phyloP scores from a whole-genome alignment of 2,888 invertebrate genomes.

The Mycalesis mineus region DNA sequence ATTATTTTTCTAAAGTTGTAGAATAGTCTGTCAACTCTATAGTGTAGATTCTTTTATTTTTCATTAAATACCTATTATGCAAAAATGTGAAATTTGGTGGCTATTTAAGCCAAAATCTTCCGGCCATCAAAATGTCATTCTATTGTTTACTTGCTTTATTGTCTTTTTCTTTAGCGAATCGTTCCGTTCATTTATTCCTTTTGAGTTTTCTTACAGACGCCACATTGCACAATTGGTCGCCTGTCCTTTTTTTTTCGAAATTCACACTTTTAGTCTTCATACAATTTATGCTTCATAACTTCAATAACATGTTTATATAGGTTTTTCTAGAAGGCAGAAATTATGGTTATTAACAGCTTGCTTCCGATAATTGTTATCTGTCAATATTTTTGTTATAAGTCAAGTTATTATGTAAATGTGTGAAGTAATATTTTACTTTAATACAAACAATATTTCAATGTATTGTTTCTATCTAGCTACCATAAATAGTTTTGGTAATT shows the following conservation, averaged over 20 bases:
- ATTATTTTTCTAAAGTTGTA: too few relatives aligned
- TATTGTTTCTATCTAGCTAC: too few relatives aligned
- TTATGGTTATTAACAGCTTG: too few relatives aligned
- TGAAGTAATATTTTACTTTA: too few relatives aligned
- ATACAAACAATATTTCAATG: too few relatives aligned
- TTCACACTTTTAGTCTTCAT: conserved; percentile 39
- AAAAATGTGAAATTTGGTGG: conserved; percentile 7
- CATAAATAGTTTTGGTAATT: too few relatives aligned
- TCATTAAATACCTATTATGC: not conserved
- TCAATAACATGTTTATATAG: too few relatives aligned
- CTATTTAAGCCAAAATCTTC: conserved; percentile 9
- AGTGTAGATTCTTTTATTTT: not conserved
- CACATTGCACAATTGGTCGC: conserved; percentile 46
- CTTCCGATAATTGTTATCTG: too few relatives aligned
- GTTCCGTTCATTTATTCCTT: conserved; percentile 48
- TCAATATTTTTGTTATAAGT: too few relatives aligned
- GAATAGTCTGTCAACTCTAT: not conserved
- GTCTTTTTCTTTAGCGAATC: conserved; percentile 51
- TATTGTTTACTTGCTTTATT: conserved; percentile 48
- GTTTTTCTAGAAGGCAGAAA: too few relatives aligned
- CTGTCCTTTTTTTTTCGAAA: conserved; percentile 36
- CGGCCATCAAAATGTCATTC: conserved; percentile 14
- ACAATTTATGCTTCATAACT: conserved; percentile 34
- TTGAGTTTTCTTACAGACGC: conserved; percentile 44
- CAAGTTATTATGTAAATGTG: too few relatives aligned